These are phyloP conservation scores for Sarcoramphus papa DNA, from an alignment of 2,797 vertebrate genomes.

Conservation along the genomic window DNA sequence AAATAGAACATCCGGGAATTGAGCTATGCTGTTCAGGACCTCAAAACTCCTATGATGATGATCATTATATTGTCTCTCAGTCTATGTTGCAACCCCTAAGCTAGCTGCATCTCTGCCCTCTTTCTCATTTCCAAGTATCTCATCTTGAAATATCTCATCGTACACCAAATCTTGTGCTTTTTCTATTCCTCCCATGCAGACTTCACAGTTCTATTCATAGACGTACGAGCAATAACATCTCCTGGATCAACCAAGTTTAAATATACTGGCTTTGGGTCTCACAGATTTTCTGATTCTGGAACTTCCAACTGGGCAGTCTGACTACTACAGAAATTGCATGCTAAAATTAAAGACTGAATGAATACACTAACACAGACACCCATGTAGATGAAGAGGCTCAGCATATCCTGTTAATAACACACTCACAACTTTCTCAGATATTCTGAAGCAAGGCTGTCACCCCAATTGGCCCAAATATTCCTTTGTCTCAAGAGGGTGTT, in stretches of 20 bases:
- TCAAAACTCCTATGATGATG: neutral
- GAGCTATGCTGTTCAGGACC: neutral
- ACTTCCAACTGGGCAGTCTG: neutral
- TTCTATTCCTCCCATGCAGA: neutral
- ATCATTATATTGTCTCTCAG: neutral
- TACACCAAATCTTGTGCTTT: neutral
- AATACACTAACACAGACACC: neutral
- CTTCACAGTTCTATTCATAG: neutral
- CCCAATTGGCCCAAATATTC: neutral
- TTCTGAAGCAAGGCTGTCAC: neutral
- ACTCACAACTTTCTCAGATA: neutral
- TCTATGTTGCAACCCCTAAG: neutral
- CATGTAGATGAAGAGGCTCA: neutral
- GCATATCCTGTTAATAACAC: neutral
- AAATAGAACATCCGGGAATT: neutral
- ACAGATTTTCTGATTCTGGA: neutral
- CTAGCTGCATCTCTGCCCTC: neutral
- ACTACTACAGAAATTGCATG: neutral
- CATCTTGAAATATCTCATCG: neutral
- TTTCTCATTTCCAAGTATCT: neutral
- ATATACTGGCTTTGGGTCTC: neutral
- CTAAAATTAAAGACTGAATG: neutral
- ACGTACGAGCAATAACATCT: fast-evolving
- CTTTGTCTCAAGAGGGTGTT: neutral
- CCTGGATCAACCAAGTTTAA: neutral